These are phyloP conservation scores for Etheostoma perlongum DNA, from an alignment of 2,797 vertebrate genomes.

Conservation along the genomic window DNA sequence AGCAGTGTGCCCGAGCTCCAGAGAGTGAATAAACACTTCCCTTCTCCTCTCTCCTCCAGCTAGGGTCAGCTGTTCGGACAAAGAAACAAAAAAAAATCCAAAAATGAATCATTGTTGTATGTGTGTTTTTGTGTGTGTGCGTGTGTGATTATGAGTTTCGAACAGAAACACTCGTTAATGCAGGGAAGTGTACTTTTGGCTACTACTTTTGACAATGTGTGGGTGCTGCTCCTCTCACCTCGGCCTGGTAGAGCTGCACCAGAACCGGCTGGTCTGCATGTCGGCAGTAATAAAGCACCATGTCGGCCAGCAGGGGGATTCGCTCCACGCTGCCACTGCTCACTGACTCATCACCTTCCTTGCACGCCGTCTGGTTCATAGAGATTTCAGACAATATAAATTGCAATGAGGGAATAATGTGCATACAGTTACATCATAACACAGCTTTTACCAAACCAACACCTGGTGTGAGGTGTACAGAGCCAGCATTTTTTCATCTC, in stretches of 20 bases:
- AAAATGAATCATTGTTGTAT: not conserved
- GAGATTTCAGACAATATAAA: not conserved
- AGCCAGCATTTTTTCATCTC: not conserved
- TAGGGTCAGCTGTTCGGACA: conserved; percentile 89
- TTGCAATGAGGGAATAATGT: not conserved
- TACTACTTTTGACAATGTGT: not conserved
- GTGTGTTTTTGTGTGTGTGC: not conserved
- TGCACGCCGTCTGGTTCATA: conserved; percentile 79
- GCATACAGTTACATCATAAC: not conserved
- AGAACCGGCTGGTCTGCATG: conserved; percentile 89
- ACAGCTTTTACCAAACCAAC: not conserved
- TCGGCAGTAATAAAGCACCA: conserved; percentile 96
- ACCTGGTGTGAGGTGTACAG: not conserved
- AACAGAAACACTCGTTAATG: too few species aligned
- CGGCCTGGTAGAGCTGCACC: conserved; percentile 93
- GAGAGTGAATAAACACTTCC: conserved; percentile 94
- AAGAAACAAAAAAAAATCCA: not conserved
- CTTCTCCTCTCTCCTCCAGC: conserved; percentile 89
- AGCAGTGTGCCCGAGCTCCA: conserved; percentile 95
- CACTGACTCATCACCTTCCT: conserved; percentile 73
- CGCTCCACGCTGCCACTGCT: conserved; percentile 67
- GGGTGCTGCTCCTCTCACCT: conserved; percentile 81
- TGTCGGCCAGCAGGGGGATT: conserved; percentile 92
- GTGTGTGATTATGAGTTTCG: not conserved
- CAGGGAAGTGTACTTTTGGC: too few species aligned